phyloP scores from a whole-genome alignment of 2,113 vertebrate species.

The Atrichornis clamosus region DNA sequence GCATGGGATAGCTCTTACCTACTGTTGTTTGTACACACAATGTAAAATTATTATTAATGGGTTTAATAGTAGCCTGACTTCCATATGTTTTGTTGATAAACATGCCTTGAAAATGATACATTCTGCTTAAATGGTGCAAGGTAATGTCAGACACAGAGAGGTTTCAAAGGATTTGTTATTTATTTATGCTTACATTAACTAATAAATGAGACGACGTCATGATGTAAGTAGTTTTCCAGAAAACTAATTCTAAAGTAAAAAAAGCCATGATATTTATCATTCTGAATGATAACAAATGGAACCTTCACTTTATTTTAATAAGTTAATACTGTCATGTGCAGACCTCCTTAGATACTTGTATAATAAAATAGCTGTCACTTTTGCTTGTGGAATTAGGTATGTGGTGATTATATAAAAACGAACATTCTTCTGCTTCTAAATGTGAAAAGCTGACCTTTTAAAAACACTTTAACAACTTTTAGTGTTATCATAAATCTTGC shows the following conservation, averaged over 20 bases:
- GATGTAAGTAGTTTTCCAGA: neutral
- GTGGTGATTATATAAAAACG: conserved; percentile 21
- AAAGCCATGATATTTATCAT: neutral
- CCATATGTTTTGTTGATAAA: neutral
- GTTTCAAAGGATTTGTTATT: neutral
- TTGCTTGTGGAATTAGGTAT: neutral
- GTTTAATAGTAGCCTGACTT: neutral
- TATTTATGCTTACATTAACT: neutral
- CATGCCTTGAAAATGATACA: neutral
- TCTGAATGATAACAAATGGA: neutral
- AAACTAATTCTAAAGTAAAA: neutral
- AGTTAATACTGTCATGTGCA: neutral
- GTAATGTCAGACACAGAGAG: neutral
- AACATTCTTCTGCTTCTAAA: conserved; percentile 52
- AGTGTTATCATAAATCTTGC: conserved; percentile 58
- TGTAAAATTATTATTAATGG: neutral
- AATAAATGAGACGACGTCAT: neutral
- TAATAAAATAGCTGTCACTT: conserved; percentile 22
- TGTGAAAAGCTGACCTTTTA: conserved; percentile 61
- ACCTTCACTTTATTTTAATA: neutral
- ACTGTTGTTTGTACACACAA: neutral
- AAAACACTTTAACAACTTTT: conserved; percentile 49
- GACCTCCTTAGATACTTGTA: neutral
- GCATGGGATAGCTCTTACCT: neutral
- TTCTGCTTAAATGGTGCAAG: neutral